Evolutionary conservation across 2,113 vertebrate genomes (phyloP).

Genomic region (Hemichromis elongatus): DNA sequence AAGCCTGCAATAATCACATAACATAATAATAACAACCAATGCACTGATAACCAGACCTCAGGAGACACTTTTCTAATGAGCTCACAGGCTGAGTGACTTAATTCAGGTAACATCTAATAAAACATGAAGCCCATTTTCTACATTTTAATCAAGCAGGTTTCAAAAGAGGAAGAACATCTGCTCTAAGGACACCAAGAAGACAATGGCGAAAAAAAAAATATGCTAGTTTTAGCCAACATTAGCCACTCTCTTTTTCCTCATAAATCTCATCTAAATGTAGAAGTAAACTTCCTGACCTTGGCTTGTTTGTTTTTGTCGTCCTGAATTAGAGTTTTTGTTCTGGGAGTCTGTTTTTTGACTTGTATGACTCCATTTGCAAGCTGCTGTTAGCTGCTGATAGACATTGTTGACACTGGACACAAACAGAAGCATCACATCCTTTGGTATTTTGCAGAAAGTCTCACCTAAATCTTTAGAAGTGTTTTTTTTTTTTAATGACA

Average conservation of each 20-base stretch:
- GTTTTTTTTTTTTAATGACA: background rate
- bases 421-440: background rate
- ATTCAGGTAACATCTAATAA: too few species aligned
- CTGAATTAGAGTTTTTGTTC: background rate
- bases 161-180: background rate
- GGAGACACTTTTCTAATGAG: accelerated
- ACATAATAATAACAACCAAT: background rate
- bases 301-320: background rate
- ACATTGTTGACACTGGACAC: background rate
- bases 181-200: background rate
- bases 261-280: background rate
- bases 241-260: background rate
- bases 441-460: background rate
- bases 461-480: background rate
- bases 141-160: background rate
- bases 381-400: background rate
- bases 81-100: background rate
- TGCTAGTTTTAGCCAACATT: background rate
- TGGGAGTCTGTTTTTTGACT: background rate
- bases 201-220: background rate
- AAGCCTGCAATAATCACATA: background rate
- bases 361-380: background rate
- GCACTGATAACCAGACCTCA: background rate
- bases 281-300: background rate
- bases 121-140: background rate